These are phyloP conservation scores for Andrena bicolor DNA, from an alignment of 2,888 invertebrate genomes.

Conservation along the genomic window DNA sequence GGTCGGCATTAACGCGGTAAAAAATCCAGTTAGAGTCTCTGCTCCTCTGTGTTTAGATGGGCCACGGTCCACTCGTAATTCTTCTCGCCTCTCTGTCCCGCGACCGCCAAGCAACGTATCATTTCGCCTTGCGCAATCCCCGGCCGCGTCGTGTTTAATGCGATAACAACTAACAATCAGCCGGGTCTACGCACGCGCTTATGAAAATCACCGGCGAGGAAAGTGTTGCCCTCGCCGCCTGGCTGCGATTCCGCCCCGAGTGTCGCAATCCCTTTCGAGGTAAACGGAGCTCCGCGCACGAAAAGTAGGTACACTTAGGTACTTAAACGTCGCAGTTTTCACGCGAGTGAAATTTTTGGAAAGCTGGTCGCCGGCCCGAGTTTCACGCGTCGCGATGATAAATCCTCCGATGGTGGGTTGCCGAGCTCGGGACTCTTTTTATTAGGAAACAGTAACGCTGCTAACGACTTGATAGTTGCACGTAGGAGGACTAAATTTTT, in stretches of 20 bases:
- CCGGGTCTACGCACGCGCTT: constrained; percentile 42
- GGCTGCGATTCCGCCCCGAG: not conserved
- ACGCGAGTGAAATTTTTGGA: constrained; percentile 35
- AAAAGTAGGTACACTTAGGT: not conserved
- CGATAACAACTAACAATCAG: constrained; percentile 58
- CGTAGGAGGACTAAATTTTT: no score
- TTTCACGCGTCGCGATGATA: not conserved
- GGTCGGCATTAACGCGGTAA: constrained; percentile 38
- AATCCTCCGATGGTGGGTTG: not conserved
- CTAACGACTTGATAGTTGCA: not conserved
- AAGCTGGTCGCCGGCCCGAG: constrained; percentile 9
- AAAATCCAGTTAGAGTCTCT: constrained; percentile 41
- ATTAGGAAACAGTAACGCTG: not conserved
- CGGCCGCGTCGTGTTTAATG: constrained; percentile 44
- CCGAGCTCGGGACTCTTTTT: not conserved
- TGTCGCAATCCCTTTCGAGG: not conserved
- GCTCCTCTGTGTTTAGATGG: constrained; percentile 41
- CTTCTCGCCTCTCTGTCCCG: constrained; percentile 41
- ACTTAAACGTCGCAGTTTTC: not conserved
- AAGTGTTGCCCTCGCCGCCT: constrained; percentile 25
- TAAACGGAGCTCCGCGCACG: no score
- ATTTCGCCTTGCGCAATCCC: constrained; percentile 40
- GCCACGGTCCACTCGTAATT: constrained; percentile 40
- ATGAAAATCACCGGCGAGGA: constrained; percentile 49
- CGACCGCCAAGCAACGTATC: constrained; percentile 41